Evolutionary conservation across 2,888 invertebrate species (phyloP).

Genomic region (Leucophora obtusa): DNA sequence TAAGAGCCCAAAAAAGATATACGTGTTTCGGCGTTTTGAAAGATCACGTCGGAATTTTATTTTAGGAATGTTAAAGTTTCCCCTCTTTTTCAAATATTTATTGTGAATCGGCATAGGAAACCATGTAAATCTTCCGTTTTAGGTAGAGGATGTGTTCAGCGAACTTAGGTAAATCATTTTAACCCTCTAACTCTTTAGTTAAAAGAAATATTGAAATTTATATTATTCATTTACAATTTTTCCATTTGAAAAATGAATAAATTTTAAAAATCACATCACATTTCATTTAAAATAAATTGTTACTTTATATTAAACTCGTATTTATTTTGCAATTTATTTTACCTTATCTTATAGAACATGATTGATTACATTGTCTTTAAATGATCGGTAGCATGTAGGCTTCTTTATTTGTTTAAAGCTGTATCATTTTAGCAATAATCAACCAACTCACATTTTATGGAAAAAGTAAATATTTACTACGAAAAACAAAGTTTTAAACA

Average conservation of each 20-base stretch:
- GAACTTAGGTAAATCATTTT: no score
- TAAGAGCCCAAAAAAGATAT: no score
- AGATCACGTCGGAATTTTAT: no score
- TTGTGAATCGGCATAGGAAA: no score
- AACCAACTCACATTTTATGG: conserved; percentile 4
- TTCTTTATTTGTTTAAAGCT: conserved; percentile 20
- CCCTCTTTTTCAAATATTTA: no score
- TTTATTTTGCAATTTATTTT: conserved; percentile 54
- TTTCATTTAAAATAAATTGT: neutral
- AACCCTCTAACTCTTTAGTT: no score
- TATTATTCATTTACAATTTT: neutral
- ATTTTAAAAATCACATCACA: conserved; percentile 1
- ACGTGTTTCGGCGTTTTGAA: no score
- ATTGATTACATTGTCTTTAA: conserved; percentile 60
- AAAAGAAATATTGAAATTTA: no score
- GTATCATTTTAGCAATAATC: neutral
- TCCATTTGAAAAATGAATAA: neutral
- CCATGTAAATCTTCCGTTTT: no score
- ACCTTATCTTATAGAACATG: conserved; percentile 37
- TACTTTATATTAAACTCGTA: conserved; percentile 15
- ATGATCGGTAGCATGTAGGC: conserved; percentile 59
- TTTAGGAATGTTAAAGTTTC: no score
- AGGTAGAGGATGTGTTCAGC: no score
- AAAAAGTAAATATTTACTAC: neutral
- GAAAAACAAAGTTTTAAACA: no score